Evolutionary conservation across 23 tunicate species (phyloP).

Genomic region (Styela clava): DNA sequence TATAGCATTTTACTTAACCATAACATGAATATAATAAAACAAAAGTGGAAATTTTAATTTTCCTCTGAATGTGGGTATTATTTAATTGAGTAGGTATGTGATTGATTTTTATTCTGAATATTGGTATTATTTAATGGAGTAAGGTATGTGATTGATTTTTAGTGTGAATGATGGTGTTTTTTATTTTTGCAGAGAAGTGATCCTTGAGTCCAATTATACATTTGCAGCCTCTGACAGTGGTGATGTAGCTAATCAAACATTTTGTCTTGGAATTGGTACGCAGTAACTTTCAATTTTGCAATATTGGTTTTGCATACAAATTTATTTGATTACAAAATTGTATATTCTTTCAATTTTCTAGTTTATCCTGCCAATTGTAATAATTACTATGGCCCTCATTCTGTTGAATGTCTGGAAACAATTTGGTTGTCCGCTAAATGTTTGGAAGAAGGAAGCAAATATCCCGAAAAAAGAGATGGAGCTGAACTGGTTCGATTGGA

Average conservation of each 20-base stretch:
- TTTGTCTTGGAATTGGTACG: conserved; percentile 31
- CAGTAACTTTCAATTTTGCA: not conserved
- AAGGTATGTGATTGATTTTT: no score
- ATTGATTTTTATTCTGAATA: no score
- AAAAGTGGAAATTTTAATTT: no score
- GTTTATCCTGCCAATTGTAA: conserved; percentile 11
- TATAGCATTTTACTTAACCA: no score
- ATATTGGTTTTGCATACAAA: not conserved
- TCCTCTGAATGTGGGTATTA: no score
- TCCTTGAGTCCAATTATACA: not conserved
- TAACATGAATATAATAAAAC: no score
- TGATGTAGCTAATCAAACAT: conserved; percentile 1
- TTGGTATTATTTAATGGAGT: no score
- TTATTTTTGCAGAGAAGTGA: not conserved
- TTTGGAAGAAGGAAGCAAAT: conserved; percentile 8
- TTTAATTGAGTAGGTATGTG: no score
- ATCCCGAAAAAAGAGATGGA: conserved; percentile 5
- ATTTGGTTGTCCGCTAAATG: conserved; percentile 17
- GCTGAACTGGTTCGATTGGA: not conserved
- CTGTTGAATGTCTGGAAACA: conserved; percentile 21
- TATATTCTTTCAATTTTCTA: not conserved
- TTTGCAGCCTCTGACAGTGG: conserved; percentile 3
- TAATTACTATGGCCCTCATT: conserved; percentile 13
- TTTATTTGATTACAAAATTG: not conserved
- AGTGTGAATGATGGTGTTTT: no score